Base-by-base conservation (phyloP, 2,797 vertebrate genomes). In the Notoglanidium macrostoma region DNA sequence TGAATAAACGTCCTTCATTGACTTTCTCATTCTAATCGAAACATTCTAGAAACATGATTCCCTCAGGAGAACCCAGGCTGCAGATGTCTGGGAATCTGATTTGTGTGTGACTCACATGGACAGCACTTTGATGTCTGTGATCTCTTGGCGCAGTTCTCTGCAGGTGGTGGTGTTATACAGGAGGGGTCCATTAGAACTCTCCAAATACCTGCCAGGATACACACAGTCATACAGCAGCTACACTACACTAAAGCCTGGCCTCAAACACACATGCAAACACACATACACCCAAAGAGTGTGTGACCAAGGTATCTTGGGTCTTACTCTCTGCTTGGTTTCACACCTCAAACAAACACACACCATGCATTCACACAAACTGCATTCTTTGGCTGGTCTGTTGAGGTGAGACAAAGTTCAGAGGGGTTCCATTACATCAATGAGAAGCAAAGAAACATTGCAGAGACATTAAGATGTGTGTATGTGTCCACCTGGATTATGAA, bases 91-190 rank as follows among this genome's bases (percentile, higher is more conserved):
- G 68, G 77, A 78, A 79, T 65, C 55, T 17, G 55, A 32, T 55
- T 83, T 35, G 51, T 70, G 35, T 26, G 40, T 49, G 67, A 98
- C 98, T 99, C 95, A 99, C 98, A 99, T 99, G 86, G 98, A 98
- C 90, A 99, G 95, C 91, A 98, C 96, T 92, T 99, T 99, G 94
- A 99, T 97, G 1, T 97, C 97, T 90, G 96, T 96, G 92, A 99
- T 98, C 90, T 98, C 98, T 89, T 98, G 96, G 70, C 98, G 96
- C 91, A 99, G 95, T 91, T 98, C 97, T 95, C 97, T 95, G 93
- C 98, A 99, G 95, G 97, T 95, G 0, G 97, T 97, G 80, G 98
- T 99, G 95, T 99, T 99, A 94, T 95, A 99, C 19, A 97, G 96
- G 92, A 97, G 96, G 84, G 97, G 94, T 26, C 97, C 97, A 85